Conservation (phyloP, 2,888 invertebrate genomes). For the Limnephilus rhombicus region DNA sequence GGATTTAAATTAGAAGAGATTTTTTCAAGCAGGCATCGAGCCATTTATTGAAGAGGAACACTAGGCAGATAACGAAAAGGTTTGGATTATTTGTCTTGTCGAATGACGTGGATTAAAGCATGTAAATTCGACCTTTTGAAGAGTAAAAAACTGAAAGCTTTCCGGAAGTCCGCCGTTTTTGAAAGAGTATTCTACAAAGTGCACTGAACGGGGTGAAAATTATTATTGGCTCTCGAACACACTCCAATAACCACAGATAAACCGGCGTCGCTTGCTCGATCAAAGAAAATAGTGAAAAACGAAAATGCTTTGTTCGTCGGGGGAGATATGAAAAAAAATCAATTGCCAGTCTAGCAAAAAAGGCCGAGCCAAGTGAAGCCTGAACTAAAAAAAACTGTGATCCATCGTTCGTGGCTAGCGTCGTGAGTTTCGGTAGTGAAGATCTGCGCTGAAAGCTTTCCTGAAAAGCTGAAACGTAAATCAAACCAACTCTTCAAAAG, state of each 20-base stretch:
- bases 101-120: not conserved
- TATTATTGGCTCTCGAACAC: conserved; percentile 14
- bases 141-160: not conserved
- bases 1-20: not conserved
- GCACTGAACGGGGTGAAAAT: conserved; percentile 14
- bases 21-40: not conserved
- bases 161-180: not conserved
- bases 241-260: conserved; percentile 21
- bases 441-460: not conserved
- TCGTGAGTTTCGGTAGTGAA: conserved; percentile 43
- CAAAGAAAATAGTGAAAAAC: conserved; percentile 45
- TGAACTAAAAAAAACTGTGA: conserved; percentile 46
- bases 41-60: not conserved
- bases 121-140: not conserved
- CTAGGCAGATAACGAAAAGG: not conserved
- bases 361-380: conserved; percentile 41
- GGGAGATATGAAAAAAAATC: conserved; percentile 50
- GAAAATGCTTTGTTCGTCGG: conserved; percentile 37
- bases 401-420: conserved; percentile 44
- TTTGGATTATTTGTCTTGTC: not conserved
- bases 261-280: conserved; percentile 32
- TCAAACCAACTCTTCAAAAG: not conserved
- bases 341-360: conserved; percentile 48
- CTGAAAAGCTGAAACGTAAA: not conserved
- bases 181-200: not conserved